Conservation (phyloP, 1,140 invertebrate genomes). For the Meloidogyne floridensis region DNA sequence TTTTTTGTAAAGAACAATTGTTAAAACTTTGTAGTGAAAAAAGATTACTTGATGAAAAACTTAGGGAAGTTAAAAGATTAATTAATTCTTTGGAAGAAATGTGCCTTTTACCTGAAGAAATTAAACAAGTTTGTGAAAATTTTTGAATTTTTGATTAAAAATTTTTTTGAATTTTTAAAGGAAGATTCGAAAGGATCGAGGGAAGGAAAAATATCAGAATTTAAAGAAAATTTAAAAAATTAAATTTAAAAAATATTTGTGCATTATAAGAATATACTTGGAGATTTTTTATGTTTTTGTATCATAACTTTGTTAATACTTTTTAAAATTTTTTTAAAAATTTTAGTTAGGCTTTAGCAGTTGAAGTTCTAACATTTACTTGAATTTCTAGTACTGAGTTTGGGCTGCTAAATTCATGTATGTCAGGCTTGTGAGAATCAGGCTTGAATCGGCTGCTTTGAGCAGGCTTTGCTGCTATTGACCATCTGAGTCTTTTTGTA, state of each 20-base stretch:
- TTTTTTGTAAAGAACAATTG: constrained; percentile 25
- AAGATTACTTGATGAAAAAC: constrained; percentile 12
- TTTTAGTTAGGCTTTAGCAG: not conserved
- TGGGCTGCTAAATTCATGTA: too few species aligned
- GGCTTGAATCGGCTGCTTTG: too few species aligned
- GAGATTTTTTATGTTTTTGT: not conserved
- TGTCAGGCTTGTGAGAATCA: too few species aligned
- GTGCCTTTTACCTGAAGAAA: constrained; percentile 4
- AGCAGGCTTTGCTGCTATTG: too few species aligned
- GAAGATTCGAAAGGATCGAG: not conserved
- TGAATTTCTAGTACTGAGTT: too few species aligned
- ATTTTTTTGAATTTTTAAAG: not conserved
- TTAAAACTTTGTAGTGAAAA: constrained; percentile 19
- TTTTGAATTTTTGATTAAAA: not conserved
- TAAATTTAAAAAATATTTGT: too few species aligned
- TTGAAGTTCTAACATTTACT: too few species aligned
- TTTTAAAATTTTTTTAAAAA: not conserved
- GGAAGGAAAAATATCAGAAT: not conserved
- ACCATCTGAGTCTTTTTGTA: too few species aligned
- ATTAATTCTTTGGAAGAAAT: constrained; percentile 20
- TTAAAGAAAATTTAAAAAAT: not conserved
- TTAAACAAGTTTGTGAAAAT: not conserved
- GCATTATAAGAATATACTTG: too few species aligned
- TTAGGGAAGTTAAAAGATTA: constrained; percentile 14
- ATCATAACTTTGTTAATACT: not conserved